phyloP scores from a whole-genome alignment of 2,888 invertebrate species.

The Abrostola triplasia region DNA sequence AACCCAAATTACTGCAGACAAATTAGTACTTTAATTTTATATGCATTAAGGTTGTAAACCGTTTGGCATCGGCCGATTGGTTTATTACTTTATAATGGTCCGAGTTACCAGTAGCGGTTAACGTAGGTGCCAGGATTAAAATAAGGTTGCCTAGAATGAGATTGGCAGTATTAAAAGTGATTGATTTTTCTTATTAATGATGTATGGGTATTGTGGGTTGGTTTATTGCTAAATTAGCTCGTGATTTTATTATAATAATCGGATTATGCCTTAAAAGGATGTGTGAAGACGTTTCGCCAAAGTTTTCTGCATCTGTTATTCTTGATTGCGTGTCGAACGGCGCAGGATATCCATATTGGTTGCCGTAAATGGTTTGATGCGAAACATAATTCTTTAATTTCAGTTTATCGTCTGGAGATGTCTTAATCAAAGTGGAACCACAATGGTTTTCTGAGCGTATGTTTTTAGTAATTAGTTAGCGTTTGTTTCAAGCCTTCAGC shows the following conservation, averaged over 20 bases:
- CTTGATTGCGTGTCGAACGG: slow-evolving; percentile 25
- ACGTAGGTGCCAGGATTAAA: slow-evolving; percentile 56
- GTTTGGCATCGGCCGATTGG: slow-evolving; percentile 71
- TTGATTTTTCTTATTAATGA: slow-evolving; percentile 54
- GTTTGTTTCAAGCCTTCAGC: no score
- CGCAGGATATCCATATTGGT: slow-evolving; percentile 12
- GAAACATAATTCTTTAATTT: not conserved
- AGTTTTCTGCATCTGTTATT: slow-evolving; percentile 28
- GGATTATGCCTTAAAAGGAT: slow-evolving; percentile 46
- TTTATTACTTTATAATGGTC: slow-evolving; percentile 79
- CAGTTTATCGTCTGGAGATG: not conserved
- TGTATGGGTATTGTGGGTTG: slow-evolving; percentile 36
- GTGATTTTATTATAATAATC: slow-evolving; percentile 50
- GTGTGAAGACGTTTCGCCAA: slow-evolving; percentile 42
- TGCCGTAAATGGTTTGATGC: slow-evolving; percentile 1
- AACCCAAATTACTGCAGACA: slow-evolving; percentile 78
- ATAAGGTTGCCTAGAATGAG: slow-evolving; percentile 60
- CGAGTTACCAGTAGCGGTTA: slow-evolving; percentile 78
- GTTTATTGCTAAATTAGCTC: slow-evolving; percentile 44
- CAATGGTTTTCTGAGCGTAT: not conserved
- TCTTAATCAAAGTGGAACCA: not conserved
- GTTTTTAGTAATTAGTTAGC: no score
- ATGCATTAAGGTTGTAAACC: slow-evolving; percentile 80
- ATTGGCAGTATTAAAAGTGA: slow-evolving; percentile 50
- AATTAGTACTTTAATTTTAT: slow-evolving; percentile 86